Percentiles rank a stretch among this genome's conserved stretches.
These are phyloP conservation scores for Rhorus exstirpatorius DNA, from an alignment of 2,888 invertebrate genomes.

Conservation along the genomic window DNA sequence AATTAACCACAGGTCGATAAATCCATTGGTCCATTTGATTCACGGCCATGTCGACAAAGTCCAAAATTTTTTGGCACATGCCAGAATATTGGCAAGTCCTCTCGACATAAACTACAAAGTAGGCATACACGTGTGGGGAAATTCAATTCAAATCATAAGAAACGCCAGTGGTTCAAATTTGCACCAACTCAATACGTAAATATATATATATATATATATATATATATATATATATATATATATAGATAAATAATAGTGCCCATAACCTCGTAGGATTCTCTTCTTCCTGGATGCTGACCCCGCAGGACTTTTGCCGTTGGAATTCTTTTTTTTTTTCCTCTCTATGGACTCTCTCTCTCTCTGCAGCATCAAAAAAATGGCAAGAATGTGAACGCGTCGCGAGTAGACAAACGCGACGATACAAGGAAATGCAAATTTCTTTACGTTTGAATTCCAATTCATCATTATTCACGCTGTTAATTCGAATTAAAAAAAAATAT, in stretches of 20 bases:
- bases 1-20: too few relatives aligned
- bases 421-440: conserved; percentile 1
- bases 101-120: too few relatives aligned
- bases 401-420: neutral
- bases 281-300: conserved; percentile 72
- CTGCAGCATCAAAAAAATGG: conserved; percentile 16
- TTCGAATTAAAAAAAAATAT: conserved; percentile 1
- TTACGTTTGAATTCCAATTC: conserved; percentile 20
- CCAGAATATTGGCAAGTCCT: too few relatives aligned
- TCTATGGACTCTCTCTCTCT: neutral
- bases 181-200: neutral
- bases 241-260: conserved; percentile 3
- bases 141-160: neutral
- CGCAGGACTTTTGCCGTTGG: conserved; percentile 51
- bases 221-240: neutral
- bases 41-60: too few relatives aligned
- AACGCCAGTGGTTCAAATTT: conserved; percentile 11
- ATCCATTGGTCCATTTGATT: too few relatives aligned
- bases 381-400: conserved; percentile 7
- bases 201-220: neutral
- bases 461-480: conserved; percentile 12
- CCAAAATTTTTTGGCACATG: too few relatives aligned
- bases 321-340: conserved; percentile 50
- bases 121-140: too few relatives aligned
- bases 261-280: conserved; percentile 39